Evolutionary conservation across 2,113 vertebrate genomes (phyloP), one percentile per base, ranked within the genome.

Genomic region (Raphicerus campestris): DNA sequence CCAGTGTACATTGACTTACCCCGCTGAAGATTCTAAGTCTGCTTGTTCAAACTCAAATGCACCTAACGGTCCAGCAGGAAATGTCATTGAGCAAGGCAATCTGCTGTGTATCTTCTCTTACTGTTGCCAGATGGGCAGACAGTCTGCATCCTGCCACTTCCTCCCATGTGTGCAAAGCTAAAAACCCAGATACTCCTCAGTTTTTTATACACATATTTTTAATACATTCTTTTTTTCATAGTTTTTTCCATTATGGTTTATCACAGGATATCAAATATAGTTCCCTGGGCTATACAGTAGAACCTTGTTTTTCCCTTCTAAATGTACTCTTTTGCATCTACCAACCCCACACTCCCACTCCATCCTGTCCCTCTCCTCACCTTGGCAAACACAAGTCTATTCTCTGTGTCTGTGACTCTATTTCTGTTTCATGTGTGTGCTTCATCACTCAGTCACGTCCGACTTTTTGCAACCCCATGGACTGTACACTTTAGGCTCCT

Each of bases 71-170:
- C 32, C 30, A 5, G 15, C 70, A 42, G 80, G 80, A 13, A 15
- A 55, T 35, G 32, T 11, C 3, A 11, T 1, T 3, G 10, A 19
- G 32, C 11, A 1, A 1, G 1, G 1, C 7, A 3, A 9, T 19
- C 24, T 24, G 6, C 73, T 32, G 26, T 26, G 61, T 1, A 1
- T 19, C n/a, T 47, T 10, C 15, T 89, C 32, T 24, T 9, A 0
- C 24, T 5, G 8, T 28, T 51, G 1, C n/a, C 45, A 17, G 7
- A 3, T 4, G 6, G 7, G 30, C 17, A 5, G 6, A 45, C 19
- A 13, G 1, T 45, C 63, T 16, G 2, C 1, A 17, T 14, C 1
- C 16, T 7, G 16, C 55, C 32, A 10, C 5, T 5, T 24, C 45
- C 20, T 77, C 19, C 3, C 19, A 1, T 2, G 10, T 45, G 28